Percentiles rank a stretch among this genome's conserved stretches.
phyloP scores from a whole-genome alignment of 2,113 vertebrate genomes.

The Tichodroma muraria region DNA sequence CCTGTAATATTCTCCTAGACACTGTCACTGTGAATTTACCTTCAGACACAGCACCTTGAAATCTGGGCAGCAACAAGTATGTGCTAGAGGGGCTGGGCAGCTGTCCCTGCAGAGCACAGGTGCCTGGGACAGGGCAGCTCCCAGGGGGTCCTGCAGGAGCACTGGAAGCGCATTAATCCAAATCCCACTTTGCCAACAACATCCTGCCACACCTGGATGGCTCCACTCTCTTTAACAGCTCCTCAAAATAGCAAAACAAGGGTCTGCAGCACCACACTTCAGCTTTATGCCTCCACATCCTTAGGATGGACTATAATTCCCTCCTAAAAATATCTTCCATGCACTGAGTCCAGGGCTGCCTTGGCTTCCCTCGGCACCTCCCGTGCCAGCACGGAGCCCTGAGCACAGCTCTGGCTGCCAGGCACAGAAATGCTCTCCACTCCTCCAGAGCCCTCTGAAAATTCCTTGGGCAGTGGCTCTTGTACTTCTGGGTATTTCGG shows the following conservation, averaged over 20 bases:
- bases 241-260: background rate
- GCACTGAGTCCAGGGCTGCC: background rate
- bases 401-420: background rate
- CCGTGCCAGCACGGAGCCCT: rapidly evolving
- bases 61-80: background rate
- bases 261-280: background rate
- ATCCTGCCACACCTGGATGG: background rate
- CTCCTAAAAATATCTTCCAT: background rate
- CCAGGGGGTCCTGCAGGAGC: background rate
- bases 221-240: background rate
- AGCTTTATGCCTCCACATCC: background rate
- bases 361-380: rapidly evolving
- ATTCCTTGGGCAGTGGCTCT: background rate
- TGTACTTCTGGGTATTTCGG: background rate
- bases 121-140: background rate
- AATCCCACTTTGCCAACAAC: background rate
- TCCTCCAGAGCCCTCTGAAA: background rate
- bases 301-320: background rate
- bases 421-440: background rate
- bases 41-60: background rate
- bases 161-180: rapidly evolving
- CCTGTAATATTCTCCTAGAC: background rate
- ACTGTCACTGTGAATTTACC: background rate
- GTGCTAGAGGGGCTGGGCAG: background rate
- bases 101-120: background rate